These are phyloP conservation scores for Myrmophylax atrothorax DNA, from an alignment of 2,113 vertebrate species.

Conservation along the genomic window DNA sequence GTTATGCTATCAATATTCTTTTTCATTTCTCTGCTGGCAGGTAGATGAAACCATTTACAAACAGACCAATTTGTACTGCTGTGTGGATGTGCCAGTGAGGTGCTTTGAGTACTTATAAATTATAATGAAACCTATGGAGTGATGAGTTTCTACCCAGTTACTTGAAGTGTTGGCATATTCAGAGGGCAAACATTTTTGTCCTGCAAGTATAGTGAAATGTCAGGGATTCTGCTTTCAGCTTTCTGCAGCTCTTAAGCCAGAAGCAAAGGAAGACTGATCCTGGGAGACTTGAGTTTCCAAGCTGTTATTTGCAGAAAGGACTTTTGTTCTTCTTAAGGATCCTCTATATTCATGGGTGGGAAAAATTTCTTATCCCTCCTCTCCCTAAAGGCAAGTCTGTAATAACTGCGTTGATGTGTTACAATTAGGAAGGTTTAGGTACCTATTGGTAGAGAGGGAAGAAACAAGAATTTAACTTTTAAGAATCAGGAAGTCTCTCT, in stretches of 20 bases:
- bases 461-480: not conserved
- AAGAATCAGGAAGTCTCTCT: not conserved
- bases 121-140: not conserved
- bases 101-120: not conserved
- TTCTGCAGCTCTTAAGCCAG: not conserved
- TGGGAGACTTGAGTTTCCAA: not conserved
- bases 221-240: not conserved
- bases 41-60: constrained; percentile 31
- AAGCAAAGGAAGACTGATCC: not conserved
- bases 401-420: not conserved
- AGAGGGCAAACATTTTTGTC: not conserved
- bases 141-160: not conserved
- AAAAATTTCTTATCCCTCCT: not conserved
- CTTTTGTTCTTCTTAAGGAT: not conserved
- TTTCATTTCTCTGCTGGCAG: constrained; percentile 7
- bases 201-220: not conserved
- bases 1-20: constrained; percentile 31
- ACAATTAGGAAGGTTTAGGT: not conserved
- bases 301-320: not conserved
- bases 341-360: not conserved
- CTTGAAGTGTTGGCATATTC: not conserved
- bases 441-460: not conserved
- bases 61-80: not conserved
- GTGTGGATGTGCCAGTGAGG: not conserved
- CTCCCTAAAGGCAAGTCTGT: not conserved